Percentiles rank a stretch among this genome's conserved stretches.
phyloP scores from a whole-genome alignment of 2,113 vertebrate genomes.

The Tragelaphus buxtoni region DNA sequence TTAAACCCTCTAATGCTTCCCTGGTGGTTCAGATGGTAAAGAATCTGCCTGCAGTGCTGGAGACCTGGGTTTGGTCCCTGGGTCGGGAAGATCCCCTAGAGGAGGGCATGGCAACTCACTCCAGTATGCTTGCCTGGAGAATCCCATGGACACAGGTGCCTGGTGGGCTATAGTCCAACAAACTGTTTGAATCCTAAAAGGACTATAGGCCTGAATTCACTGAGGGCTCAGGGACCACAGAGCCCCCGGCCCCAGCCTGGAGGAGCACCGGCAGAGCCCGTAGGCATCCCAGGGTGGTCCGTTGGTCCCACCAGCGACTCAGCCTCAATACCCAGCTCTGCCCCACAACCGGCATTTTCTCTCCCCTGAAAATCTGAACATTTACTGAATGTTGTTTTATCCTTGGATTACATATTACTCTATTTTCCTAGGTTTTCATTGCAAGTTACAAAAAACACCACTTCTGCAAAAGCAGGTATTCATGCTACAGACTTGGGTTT shows the following conservation, averaged over 20 bases:
- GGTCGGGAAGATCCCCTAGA: neutral
- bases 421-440: neutral
- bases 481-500: neutral
- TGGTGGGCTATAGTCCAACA: neutral
- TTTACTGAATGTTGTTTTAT: too few relatives aligned
- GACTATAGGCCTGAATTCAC: neutral
- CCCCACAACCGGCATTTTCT: neutral
- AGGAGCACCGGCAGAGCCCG: neutral
- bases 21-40: neutral
- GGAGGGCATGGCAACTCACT: neutral
- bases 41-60: neutral
- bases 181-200: neutral
- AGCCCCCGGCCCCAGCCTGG: accelerated
- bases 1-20: neutral
- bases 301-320: neutral
- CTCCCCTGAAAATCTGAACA: neutral
- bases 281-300: neutral
- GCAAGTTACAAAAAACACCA: neutral
- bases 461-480: accelerated
- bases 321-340: neutral
- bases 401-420: neutral
- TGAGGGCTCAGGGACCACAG: too few relatives aligned
- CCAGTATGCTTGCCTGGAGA: neutral
- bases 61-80: neutral
- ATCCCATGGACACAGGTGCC: neutral